Conservation (phyloP, 2,797 vertebrate genomes). For the Bryconaethiops microstoma region DNA sequence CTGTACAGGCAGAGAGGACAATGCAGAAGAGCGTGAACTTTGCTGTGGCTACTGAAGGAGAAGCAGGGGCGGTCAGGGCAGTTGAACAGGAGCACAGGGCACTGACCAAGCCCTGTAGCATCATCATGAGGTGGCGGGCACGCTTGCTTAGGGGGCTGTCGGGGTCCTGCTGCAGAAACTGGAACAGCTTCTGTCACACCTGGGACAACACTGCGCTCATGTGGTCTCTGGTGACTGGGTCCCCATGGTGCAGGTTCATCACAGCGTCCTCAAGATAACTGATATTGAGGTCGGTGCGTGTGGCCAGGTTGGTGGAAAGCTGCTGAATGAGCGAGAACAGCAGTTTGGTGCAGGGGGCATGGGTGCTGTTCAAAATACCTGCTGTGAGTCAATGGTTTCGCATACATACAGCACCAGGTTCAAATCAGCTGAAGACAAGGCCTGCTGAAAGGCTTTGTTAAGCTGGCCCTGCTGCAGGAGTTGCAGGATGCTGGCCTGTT, state of each 20-base stretch:
- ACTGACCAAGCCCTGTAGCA: conserved; percentile 91
- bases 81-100: not conserved
- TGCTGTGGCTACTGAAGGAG: conserved; percentile 26
- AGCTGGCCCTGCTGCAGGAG: conserved; percentile 96
- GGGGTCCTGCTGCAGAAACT: conserved; percentile 92
- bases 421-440: conserved; percentile 92
- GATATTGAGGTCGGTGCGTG: conserved; percentile 95
- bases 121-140: conserved; percentile 93
- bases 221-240: conserved; percentile 96
- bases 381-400: conserved; percentile 94
- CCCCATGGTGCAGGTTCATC: conserved; percentile 94
- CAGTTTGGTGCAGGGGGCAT: conserved; percentile 93
- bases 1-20: conserved; percentile 21
- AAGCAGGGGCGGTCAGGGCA: not conserved
- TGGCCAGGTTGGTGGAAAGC: conserved; percentile 92
- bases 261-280: conserved; percentile 97
- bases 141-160: conserved; percentile 86
- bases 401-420: conserved; percentile 96
- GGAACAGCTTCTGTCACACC: conserved; percentile 91
- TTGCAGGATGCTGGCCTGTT: conserved; percentile 93
- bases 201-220: conserved; percentile 92
- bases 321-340: conserved; percentile 98
- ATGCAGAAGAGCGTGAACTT: conserved; percentile 22
- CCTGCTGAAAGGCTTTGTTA: conserved; percentile 98
- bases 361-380: conserved; percentile 94